A percentile compares a stretch with the other conserved stretches of the same genome.
These are phyloP conservation scores for Arge pagana DNA, from an alignment of 2,888 invertebrate species.

Conservation along the genomic window DNA sequence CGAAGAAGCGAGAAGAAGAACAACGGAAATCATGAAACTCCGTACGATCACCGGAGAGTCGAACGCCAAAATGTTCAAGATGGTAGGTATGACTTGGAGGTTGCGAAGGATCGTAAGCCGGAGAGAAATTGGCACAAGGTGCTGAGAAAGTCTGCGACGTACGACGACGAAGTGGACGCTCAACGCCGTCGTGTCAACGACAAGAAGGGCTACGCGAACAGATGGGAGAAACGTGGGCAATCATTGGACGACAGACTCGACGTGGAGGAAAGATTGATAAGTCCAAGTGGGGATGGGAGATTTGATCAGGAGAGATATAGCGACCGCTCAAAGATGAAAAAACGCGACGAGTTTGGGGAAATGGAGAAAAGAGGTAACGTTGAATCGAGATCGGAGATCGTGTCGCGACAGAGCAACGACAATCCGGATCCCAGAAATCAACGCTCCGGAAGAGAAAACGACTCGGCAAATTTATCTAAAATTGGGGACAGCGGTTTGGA, in stretches of 20 bases:
- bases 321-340: slow-evolving; percentile 26
- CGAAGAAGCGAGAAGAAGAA: slow-evolving; percentile 25
- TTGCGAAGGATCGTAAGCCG: slow-evolving; percentile 29
- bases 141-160: slow-evolving; percentile 33
- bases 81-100: slow-evolving; percentile 10
- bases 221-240: slow-evolving; percentile 32
- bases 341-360: slow-evolving; percentile 27
- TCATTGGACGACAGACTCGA: slow-evolving; percentile 28
- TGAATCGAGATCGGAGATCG: slow-evolving; percentile 36
- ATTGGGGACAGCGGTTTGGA: slow-evolving; percentile 55
- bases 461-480: slow-evolving; percentile 66
- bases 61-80: background rate
- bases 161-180: slow-evolving; percentile 32
- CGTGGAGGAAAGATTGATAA: slow-evolving; percentile 32
- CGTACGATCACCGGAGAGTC: slow-evolving; percentile 24
- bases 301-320: slow-evolving; percentile 24
- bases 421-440: slow-evolving; percentile 57
- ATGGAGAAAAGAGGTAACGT: slow-evolving; percentile 10
- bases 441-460: slow-evolving; percentile 68
- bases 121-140: slow-evolving; percentile 25
- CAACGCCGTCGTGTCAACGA: slow-evolving; percentile 26
- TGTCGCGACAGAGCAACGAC: slow-evolving; percentile 29
- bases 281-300: slow-evolving; percentile 23
- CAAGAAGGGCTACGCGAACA: slow-evolving; percentile 35
- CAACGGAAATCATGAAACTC: slow-evolving; percentile 24